Evolutionary conservation across 1,140 invertebrate species (phyloP).

Genomic region (Pseudomyrmex flavicornis): DNA sequence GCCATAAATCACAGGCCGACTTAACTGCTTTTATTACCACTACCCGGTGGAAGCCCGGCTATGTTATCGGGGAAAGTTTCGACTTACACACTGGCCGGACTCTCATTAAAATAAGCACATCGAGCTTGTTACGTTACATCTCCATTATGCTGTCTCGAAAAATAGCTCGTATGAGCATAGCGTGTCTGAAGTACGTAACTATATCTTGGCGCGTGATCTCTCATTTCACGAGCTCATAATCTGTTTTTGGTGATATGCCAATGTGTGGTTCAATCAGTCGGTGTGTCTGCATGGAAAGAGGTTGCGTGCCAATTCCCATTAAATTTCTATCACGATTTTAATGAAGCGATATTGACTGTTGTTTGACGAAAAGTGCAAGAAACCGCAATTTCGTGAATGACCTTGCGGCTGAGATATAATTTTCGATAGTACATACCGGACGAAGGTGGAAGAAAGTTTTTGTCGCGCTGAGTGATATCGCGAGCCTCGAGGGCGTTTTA

Average conservation of each 20-base stretch:
- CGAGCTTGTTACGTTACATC: conserved; percentile 50
- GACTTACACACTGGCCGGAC: conserved; percentile 34
- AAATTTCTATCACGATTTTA: conserved; percentile 27
- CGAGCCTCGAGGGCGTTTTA: conserved; percentile 40
- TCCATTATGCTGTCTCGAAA: conserved; percentile 59
- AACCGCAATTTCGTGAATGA: not conserved
- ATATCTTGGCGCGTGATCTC: conserved; percentile 15
- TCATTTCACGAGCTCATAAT: conserved; percentile 26
- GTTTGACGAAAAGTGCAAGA: not conserved
- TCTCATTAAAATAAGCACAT: conserved; percentile 69
- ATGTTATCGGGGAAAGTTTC: conserved; percentile 72
- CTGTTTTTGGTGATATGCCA: conserved; percentile 38
- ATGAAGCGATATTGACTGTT: conserved; percentile 28
- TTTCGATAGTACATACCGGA: not conserved
- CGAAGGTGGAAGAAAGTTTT: too few species aligned
- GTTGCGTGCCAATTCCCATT: conserved; percentile 22
- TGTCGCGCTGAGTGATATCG: not conserved
- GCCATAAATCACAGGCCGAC: conserved; percentile 67
- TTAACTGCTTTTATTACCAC: conserved; percentile 71
- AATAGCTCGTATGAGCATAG: conserved; percentile 43
- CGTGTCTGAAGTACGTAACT: conserved; percentile 34
- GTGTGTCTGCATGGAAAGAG: not conserved
- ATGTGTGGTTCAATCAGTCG: conserved; percentile 25
- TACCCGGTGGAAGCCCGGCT: conserved; percentile 14
- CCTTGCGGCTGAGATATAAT: conserved; percentile 8